These are phyloP conservation scores for Campylorhamphus procurvoides DNA, from an alignment of 2,113 vertebrate species.

Conservation along the genomic window DNA sequence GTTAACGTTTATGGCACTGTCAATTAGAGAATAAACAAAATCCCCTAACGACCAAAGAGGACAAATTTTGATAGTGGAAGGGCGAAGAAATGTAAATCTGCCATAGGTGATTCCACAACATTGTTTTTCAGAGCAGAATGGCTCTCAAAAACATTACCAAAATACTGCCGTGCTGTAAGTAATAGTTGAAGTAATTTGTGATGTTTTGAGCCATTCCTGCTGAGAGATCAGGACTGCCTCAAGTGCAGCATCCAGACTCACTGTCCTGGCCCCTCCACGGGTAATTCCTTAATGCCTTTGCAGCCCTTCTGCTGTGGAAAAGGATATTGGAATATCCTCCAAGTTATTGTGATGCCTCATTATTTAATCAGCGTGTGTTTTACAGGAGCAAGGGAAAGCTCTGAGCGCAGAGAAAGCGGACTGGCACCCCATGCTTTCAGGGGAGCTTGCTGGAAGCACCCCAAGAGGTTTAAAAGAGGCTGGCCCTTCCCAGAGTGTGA, in stretches of 20 bases:
- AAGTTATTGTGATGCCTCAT: accelerated
- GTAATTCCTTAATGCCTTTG: background rate
- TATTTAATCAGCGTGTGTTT: background rate
- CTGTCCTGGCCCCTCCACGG: accelerated
- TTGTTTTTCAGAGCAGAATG: background rate
- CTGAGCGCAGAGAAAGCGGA: accelerated
- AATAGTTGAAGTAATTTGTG: background rate
- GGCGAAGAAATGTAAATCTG: accelerated
- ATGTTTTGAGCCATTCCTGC: background rate
- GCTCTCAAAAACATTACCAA: background rate
- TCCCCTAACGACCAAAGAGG: background rate
- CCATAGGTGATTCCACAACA: background rate
- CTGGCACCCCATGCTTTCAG: background rate
- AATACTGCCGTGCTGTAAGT: background rate
- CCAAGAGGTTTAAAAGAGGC: background rate
- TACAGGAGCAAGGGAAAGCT: accelerated
- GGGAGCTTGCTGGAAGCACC: background rate
- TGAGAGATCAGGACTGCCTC: accelerated
- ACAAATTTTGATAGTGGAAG: background rate
- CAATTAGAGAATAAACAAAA: slow-evolving; percentile 17
- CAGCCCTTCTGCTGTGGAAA: background rate
- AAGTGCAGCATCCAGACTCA: background rate
- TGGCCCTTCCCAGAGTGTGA: background rate
- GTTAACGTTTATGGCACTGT: background rate
- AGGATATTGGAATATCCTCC: background rate